Conservation (phyloP, 1,140 invertebrate species). For the Whitmania pigra region DNA sequence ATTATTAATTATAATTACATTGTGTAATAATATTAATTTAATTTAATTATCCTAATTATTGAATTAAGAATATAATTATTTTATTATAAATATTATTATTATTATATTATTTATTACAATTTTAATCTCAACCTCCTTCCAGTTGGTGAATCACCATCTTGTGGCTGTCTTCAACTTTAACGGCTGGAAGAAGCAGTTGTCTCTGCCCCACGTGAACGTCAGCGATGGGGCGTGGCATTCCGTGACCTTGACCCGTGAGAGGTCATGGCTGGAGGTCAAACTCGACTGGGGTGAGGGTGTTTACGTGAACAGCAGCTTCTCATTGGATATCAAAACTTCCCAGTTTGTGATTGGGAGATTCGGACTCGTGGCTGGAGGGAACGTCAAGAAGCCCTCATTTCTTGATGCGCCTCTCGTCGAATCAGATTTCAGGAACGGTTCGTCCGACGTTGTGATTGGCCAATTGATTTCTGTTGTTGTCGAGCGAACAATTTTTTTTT, state of each 20-base stretch:
- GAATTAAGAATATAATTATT: too few species aligned
- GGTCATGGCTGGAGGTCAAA: constrained; percentile 77
- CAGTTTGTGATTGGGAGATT: not conserved
- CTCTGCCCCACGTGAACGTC: constrained; percentile 73
- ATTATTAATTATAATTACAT: too few species aligned
- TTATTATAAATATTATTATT: too few species aligned
- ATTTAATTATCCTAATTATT: too few species aligned
- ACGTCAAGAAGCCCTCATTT: constrained; percentile 14
- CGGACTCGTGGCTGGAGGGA: not conserved
- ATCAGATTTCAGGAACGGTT: constrained; percentile 10
- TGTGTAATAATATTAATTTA: too few species aligned
- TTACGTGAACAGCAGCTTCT: constrained; percentile 71
- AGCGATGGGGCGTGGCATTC: constrained; percentile 96
- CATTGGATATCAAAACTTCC: constrained; percentile 16
- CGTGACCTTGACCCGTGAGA: constrained; percentile 62
- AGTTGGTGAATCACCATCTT: constrained; percentile 73
- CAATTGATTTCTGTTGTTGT: too few species aligned
- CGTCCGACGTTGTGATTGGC: too few species aligned
- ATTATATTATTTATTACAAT: too few species aligned
- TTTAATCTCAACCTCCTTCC: constrained; percentile 16
- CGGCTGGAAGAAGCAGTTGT: constrained; percentile 62
- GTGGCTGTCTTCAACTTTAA: constrained; percentile 65
- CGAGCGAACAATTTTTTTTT: too few species aligned
- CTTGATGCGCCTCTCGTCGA: not conserved
- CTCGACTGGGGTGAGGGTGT: constrained; percentile 87